phyloP scores from a whole-genome alignment of 2,797 vertebrate species.

The Coregonus sp. region DNA sequence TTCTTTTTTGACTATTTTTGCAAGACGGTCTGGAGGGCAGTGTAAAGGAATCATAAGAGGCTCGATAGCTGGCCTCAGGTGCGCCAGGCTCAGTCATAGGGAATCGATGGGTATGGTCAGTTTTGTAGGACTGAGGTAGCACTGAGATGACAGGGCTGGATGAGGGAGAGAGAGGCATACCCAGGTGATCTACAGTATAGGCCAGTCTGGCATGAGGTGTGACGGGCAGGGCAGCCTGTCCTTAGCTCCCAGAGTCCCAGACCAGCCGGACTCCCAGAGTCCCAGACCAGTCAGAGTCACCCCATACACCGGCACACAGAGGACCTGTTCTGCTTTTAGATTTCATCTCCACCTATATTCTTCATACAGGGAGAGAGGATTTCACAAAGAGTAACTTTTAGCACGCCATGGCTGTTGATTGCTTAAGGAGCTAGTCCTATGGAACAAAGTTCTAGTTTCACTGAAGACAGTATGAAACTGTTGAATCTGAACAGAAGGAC shows the following conservation, averaged over 20 bases:
- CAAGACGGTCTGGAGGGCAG: slow-evolving; percentile 68
- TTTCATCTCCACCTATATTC: not conserved
- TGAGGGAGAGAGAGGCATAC: slow-evolving; percentile 49
- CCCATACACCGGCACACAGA: not conserved
- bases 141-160: slow-evolving; percentile 55
- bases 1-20: slow-evolving; percentile 18
- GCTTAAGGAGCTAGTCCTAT: not conserved
- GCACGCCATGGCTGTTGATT: not conserved
- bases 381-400: not conserved
- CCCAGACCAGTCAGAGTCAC: not conserved
- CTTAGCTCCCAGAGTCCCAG: slow-evolving; percentile 45
- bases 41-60: slow-evolving; percentile 79
- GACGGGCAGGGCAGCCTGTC: slow-evolving; percentile 53
- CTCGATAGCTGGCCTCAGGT: slow-evolving; percentile 76
- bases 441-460: not conserved
- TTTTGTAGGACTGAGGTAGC: slow-evolving; percentile 45
- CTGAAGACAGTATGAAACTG: not conserved
- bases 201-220: slow-evolving; percentile 59
- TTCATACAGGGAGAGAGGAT: not conserved
- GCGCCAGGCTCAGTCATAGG: slow-evolving; percentile 60
- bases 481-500: not conserved
- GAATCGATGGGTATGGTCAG: slow-evolving; percentile 77
- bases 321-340: not conserved
- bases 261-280: slow-evolving; percentile 16
- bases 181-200: slow-evolving; percentile 70